Evolutionary conservation across 2,113 vertebrate genomes (phyloP).

Genomic region (Grallaria varia): DNA sequence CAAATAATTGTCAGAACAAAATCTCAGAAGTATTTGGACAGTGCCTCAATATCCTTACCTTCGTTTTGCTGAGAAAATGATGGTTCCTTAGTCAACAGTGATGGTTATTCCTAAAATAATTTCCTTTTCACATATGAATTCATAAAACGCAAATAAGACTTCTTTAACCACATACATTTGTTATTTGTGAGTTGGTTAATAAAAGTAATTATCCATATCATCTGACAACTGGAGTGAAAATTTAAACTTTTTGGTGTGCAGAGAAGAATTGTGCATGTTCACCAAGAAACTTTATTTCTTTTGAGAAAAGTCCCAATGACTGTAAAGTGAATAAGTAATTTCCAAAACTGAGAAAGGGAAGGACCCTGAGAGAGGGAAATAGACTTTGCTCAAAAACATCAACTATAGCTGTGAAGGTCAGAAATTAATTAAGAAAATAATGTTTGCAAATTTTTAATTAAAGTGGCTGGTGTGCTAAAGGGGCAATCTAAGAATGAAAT

Average conservation of each 20-base stretch:
- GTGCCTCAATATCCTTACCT: neutral
- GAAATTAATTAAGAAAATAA: neutral
- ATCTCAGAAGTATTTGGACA: neutral
- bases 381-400: neutral
- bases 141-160: neutral
- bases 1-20: neutral
- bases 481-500: neutral
- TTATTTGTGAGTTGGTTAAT: neutral
- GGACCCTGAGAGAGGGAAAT: neutral
- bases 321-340: neutral
- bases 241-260: neutral
- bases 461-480: neutral
- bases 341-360: neutral
- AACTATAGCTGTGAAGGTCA: neutral
- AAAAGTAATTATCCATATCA: neutral
- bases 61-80: neutral
- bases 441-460: conserved; percentile 1
- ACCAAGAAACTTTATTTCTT: neutral
- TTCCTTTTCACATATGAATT: neutral
- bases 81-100: neutral
- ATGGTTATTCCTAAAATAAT: neutral
- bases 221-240: neutral
- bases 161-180: neutral
- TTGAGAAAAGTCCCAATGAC: neutral
- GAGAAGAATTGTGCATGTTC: neutral